A percentile compares a stretch with the other conserved stretches of the same genome.
Conservation (phyloP, 2,888 invertebrate species). For the Oxystoma pomonae region DNA sequence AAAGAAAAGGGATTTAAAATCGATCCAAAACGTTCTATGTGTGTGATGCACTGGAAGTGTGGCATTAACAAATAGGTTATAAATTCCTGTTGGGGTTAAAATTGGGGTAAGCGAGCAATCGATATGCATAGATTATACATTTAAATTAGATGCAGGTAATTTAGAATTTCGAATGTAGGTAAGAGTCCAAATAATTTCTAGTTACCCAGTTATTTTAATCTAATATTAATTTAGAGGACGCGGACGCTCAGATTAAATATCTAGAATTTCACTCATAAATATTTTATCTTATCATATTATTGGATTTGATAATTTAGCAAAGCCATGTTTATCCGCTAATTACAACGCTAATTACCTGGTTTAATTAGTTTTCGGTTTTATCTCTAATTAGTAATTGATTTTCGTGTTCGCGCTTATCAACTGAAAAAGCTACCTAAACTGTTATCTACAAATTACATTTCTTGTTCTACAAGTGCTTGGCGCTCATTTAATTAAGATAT, state of each 20-base stretch:
- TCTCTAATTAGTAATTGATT: not conserved
- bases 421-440: not conserved
- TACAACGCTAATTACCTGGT: not conserved
- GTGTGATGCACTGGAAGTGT: not conserved
- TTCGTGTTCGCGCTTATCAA: not conserved
- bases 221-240: no score
- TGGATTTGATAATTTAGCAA: no score
- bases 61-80: not conserved
- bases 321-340: not conserved
- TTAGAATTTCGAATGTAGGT: not conserved
- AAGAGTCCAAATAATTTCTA: no score
- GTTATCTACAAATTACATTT: no score
- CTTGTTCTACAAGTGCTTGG: no score
- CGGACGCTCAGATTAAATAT: no score
- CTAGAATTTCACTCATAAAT: no score
- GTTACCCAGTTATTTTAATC: no score
- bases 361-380: not conserved
- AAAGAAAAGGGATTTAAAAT: not conserved
- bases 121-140: not conserved
- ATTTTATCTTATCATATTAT: no score
- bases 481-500: no score
- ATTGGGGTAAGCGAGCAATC: not conserved
- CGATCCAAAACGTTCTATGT: not conserved
- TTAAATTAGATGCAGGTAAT: not conserved
- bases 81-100: not conserved